These are phyloP conservation scores for Allacma fusca DNA, from an alignment of 2,888 invertebrate genomes.

Conservation along the genomic window DNA sequence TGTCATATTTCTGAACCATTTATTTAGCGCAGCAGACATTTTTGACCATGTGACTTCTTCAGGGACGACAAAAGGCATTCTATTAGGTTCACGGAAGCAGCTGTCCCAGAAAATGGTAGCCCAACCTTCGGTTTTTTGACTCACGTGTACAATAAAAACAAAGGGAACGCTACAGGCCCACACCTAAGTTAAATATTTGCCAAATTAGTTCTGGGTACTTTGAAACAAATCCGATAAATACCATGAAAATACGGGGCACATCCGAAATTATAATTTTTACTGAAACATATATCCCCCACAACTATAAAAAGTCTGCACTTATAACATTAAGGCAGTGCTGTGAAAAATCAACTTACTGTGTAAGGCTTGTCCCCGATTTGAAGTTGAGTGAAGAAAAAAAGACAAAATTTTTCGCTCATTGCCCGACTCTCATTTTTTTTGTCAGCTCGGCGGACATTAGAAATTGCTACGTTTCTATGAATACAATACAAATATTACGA, in stretches of 20 bases:
- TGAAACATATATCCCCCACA: no score
- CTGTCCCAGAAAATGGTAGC: slow-evolving; percentile 22
- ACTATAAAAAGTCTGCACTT: no score
- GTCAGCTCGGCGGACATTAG: not conserved
- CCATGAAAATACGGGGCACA: no score
- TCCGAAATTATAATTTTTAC: no score
- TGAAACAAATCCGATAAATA: no score
- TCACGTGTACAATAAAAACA: slow-evolving; percentile 26
- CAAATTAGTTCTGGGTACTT: no score
- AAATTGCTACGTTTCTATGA: slow-evolving; percentile 18
- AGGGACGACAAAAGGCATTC: slow-evolving; percentile 2
- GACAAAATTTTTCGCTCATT: slow-evolving; percentile 32
- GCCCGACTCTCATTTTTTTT: slow-evolving; percentile 23
- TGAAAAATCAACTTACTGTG: not conserved
- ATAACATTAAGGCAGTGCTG: no score
- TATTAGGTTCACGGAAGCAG: not conserved
- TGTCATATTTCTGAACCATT: slow-evolving; percentile 22
- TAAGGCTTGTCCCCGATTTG: not conserved
- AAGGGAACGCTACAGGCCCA: slow-evolving; percentile 30
- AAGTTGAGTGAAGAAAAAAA: slow-evolving; percentile 4
- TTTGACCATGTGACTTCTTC: slow-evolving; percentile 20
- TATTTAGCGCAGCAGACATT: slow-evolving; percentile 5
- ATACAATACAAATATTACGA: not conserved
- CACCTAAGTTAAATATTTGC: not conserved
- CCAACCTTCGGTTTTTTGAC: slow-evolving; percentile 29